Percentiles rank a stretch among this genome's conserved stretches.
phyloP scores from a whole-genome alignment of 2,113 vertebrate species.

The Damaliscus lunatus region DNA sequence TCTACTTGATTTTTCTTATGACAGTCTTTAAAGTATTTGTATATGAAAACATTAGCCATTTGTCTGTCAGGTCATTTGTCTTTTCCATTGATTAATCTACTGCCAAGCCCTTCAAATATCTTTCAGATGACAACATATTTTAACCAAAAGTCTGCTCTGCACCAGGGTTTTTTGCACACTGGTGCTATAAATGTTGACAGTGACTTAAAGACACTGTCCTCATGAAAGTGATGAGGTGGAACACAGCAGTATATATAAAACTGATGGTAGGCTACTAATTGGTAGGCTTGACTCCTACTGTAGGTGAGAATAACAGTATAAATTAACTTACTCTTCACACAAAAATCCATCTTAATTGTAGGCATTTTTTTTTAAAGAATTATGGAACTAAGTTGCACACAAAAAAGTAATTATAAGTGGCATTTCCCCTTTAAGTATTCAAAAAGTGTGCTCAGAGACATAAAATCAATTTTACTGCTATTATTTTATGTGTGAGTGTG shows the following conservation, averaged over 20 bases:
- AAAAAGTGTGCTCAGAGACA: neutral
- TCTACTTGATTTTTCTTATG: neutral
- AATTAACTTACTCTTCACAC: neutral
- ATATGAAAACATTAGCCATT: neutral
- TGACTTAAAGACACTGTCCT: neutral
- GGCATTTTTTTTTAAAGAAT: neutral
- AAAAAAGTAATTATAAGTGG: neutral
- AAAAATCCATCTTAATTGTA: neutral
- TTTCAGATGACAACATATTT: neutral
- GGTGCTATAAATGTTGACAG: neutral
- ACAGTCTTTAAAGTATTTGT: neutral
- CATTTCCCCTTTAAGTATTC: neutral
- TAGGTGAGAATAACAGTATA: neutral
- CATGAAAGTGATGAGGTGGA: neutral
- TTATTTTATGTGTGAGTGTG: neutral
- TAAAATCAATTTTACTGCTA: neutral
- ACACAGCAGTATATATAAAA: neutral
- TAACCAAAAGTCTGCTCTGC: neutral
- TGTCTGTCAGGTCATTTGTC: neutral
- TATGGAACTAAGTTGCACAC: neutral
- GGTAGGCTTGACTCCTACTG: neutral
- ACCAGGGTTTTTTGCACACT: neutral
- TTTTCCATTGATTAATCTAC: neutral
- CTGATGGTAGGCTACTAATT: neutral
- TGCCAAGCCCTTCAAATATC: neutral